phyloP scores from a whole-genome alignment of 2,113 vertebrate genomes.

The Condylura cristata region DNA sequence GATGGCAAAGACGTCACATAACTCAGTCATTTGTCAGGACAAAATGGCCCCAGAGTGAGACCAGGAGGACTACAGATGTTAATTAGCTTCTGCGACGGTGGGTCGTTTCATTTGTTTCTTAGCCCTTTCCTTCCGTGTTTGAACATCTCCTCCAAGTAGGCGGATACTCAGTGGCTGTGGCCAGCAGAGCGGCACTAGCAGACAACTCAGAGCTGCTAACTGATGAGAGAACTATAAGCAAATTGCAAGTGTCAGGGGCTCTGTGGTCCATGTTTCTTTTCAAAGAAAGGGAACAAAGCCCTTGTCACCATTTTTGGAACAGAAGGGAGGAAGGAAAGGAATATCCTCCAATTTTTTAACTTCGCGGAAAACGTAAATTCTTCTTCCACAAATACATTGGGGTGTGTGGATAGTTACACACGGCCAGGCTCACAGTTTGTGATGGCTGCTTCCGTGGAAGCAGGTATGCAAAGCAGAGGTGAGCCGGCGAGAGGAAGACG shows the following conservation, averaged over 20 bases:
- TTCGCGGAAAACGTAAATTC: neutral
- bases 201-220: neutral
- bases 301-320: neutral
- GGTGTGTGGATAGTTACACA: neutral
- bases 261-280: neutral
- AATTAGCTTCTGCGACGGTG: neutral
- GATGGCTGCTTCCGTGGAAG: neutral
- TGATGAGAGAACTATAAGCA: neutral
- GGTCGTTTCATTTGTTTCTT: neutral
- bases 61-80: neutral
- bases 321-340: neutral
- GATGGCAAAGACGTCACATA: neutral
- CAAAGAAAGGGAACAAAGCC: conserved; percentile 13
- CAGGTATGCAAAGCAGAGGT: neutral
- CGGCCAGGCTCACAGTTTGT: neutral
- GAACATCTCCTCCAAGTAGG: neutral
- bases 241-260: neutral
- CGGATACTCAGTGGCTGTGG: neutral
- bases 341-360: neutral
- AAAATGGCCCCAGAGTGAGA: neutral
- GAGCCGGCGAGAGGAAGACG: neutral
- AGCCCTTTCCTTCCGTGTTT: neutral
- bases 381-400: neutral
- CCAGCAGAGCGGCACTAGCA: neutral
- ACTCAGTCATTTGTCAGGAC: neutral